Evolutionary conservation across 1,140 invertebrate genomes (phyloP).

Genomic region (Orius insidiosus): DNA sequence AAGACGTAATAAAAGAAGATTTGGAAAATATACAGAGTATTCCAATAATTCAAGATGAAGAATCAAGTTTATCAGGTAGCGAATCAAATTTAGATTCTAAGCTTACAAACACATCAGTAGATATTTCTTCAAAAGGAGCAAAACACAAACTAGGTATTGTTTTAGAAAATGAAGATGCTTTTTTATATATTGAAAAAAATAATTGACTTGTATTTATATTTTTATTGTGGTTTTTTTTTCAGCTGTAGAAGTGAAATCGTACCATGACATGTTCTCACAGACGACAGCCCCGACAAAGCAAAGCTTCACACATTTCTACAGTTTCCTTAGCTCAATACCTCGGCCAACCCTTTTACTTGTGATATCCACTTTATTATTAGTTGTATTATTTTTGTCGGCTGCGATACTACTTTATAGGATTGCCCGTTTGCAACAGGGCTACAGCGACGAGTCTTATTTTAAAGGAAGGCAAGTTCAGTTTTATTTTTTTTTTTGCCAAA

Average conservation of each 20-base stretch:
- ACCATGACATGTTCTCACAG: slow-evolving; percentile 16
- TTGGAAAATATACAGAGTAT: slow-evolving; percentile 25
- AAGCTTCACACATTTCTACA: slow-evolving; percentile 6
- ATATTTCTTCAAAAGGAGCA: slow-evolving; percentile 8
- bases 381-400: slow-evolving; percentile 25
- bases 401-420: slow-evolving; percentile 24
- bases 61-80: slow-evolving; percentile 31
- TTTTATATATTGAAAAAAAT: background rate
- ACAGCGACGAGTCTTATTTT: slow-evolving; percentile 17
- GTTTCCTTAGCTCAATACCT: slow-evolving; percentile 14
- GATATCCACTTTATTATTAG: slow-evolving; percentile 23
- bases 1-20: slow-evolving; percentile 21
- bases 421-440: slow-evolving; percentile 21
- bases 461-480: slow-evolving; percentile 17
- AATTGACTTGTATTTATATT: slow-evolving; percentile 1
- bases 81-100: slow-evolving; percentile 27
- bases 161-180: background rate
- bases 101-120: slow-evolving; percentile 12
- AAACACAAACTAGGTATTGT: slow-evolving; percentile 12
- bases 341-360: slow-evolving; percentile 21
- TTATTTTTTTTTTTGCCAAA: too few species aligned
- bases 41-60: slow-evolving; percentile 27
- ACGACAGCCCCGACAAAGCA: slow-evolving; percentile 6
- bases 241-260: slow-evolving; percentile 15
- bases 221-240: background rate